Conservation (phyloP, 2,797 vertebrate species). For the Gastrophryne carolinensis region DNA sequence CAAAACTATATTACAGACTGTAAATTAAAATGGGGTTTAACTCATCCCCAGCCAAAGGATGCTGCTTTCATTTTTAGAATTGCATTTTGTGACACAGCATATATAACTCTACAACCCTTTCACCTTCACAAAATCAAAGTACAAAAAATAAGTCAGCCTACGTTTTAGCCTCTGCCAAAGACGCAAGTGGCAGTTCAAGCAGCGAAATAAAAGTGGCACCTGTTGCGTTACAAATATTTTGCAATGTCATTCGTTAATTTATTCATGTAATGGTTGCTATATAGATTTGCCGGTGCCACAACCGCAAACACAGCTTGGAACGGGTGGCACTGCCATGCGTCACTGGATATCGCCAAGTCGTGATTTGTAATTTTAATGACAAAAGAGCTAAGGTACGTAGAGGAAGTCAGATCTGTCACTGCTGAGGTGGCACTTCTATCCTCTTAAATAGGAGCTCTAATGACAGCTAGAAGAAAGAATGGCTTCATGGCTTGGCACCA, state of each 20-base stretch:
- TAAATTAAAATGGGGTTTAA: constrained; percentile 70
- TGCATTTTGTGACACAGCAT: constrained; percentile 32
- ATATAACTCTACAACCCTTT: constrained; percentile 23
- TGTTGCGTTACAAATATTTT: neutral
- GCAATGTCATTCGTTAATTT: neutral
- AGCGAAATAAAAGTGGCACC: neutral
- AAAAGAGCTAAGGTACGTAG: constrained; percentile 9
- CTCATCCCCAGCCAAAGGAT: constrained; percentile 49
- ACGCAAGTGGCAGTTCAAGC: neutral
- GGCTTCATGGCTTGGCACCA: constrained; percentile 43
- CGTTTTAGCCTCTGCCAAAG: neutral
- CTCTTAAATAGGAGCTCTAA: constrained; percentile 22
- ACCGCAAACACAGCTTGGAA: neutral
- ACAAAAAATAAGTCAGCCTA: constrained; percentile 8
- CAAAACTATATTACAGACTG: constrained; percentile 63
- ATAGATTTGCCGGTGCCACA: neutral
- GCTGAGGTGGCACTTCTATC: constrained; percentile 14
- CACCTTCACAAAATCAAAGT: constrained; percentile 31
- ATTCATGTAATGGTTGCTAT: constrained; percentile 8
- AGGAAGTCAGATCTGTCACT: constrained; percentile 29
- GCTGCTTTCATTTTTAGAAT: constrained; percentile 43
- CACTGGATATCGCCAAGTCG: constrained; percentile 21
- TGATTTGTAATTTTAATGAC: constrained; percentile 36
- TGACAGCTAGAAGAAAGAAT: constrained; percentile 38
- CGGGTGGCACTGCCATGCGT: neutral